Evolutionary conservation across 2,888 invertebrate genomes (phyloP), one percentile per base, ranked within the genome.

Genomic region (Meta bourneti): DNA sequence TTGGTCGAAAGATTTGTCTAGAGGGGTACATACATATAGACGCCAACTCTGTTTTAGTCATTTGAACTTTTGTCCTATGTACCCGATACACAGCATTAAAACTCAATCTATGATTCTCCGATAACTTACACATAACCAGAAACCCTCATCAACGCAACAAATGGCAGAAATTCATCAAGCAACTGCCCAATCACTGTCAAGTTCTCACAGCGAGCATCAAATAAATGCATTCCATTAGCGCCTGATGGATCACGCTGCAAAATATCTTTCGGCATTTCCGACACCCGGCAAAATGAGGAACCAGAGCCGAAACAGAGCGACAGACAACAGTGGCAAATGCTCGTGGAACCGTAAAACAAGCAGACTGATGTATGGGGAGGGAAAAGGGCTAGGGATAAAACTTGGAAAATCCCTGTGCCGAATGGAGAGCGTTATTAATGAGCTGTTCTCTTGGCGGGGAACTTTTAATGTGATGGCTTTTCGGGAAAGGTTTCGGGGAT

Each of bases 391-490:
- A 7, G n/a, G 78, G 78, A 78, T 78, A n/a, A 51, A 51, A 78
- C 13, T 48, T 75, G 34, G 71, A 20, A 71, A 71, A 71, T 49
- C 9, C 9, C 75, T 1, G 6, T 48, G 48, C 20, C 74, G 49
- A 48, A 34, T 48, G 75, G 34, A 48, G 16, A 49, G 13, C 34
- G 75, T 75, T 75, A 75, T 75, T 75, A 75, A 75, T 75, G 75
- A 20, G 16, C 71, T 71, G 71, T 71, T 16, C n/a, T 71, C 71
- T 34, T 74, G 75, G 75, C 75, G 49, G 75, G 49, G 20, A 71
- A 75, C 75, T 75, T 75, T 75, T 75, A 75, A 75, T 75, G 75
- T 75, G 75, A 75, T 48, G 75, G 75, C 11, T 75, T 75, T 34
- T 75, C 9, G 48, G 75, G 49, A 75, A n/a, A n/a, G 34, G 75